phyloP scores from a whole-genome alignment of 2,888 invertebrate genomes.

The Drosophila melanosoma region DNA sequence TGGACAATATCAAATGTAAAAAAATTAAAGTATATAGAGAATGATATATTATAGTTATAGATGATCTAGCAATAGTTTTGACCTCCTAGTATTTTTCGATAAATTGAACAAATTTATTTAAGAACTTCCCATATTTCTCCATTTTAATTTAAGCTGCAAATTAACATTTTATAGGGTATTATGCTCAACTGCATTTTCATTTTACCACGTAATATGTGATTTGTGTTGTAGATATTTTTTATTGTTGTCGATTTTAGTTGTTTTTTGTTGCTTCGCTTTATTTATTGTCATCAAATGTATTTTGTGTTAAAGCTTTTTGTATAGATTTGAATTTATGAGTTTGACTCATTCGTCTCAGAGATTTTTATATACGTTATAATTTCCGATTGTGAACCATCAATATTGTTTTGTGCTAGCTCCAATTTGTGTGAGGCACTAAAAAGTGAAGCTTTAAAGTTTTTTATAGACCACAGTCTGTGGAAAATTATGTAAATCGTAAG shows the following conservation, averaged over 20 bases:
- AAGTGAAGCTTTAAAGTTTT: constrained; percentile 19
- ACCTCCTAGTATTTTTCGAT: not conserved
- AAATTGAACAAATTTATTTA: not conserved
- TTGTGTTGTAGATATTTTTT: constrained; percentile 18
- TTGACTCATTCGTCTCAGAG: constrained; percentile 31
- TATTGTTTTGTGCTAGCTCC: constrained; percentile 32
- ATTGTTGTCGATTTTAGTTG: not conserved
- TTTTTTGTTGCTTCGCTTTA: constrained; percentile 36
- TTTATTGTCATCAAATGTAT: constrained; percentile 58
- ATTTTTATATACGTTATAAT: constrained; percentile 56
- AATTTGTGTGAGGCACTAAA: constrained; percentile 19
- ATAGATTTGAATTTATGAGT: constrained; percentile 55
- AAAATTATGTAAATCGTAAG: constrained; percentile 34
- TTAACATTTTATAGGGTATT: not conserved
- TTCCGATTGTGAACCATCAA: constrained; percentile 54
- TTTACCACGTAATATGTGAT: constrained; percentile 25
- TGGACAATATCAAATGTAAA: not conserved
- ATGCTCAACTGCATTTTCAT: not conserved
- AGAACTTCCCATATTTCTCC: not conserved
- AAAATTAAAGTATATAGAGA: not conserved
- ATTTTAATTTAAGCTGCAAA: not conserved
- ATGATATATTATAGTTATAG: not conserved
- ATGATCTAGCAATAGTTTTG: not conserved
- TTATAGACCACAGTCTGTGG: constrained; percentile 9
- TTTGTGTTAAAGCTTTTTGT: constrained; percentile 48